phyloP scores from a whole-genome alignment of 2,888 invertebrate species.

The Euproctis similis region DNA sequence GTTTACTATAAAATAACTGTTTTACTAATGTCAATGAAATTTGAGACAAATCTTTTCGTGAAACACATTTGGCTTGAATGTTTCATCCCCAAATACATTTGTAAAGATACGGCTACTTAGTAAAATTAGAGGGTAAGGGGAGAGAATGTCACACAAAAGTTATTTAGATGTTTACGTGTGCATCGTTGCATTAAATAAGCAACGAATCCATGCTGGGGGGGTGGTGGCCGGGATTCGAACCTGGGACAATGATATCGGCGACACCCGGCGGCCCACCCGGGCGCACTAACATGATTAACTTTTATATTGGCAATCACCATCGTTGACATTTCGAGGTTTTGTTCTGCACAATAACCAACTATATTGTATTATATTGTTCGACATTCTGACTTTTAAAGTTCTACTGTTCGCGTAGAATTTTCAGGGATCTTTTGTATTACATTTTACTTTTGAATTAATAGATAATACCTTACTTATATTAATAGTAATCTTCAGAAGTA shows the following conservation, averaged over 20 bases:
- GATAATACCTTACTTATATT: no score
- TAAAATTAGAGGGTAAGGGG: constrained; percentile 71
- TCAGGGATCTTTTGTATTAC: no score
- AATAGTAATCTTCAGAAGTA: no score
- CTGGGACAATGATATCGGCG: constrained; percentile 58
- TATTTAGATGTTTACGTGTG: constrained; percentile 76
- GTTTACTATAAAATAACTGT: no score
- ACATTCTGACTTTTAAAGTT: no score
- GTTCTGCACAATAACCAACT: constrained; percentile 27
- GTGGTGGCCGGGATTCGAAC: constrained; percentile 34
- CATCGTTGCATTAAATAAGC: constrained; percentile 75
- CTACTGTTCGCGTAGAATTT: no score
- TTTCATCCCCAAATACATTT: constrained; percentile 60
- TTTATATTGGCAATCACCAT: constrained; percentile 54
- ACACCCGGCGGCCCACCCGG: constrained; percentile 63
- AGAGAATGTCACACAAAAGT: constrained; percentile 72
- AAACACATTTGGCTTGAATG: constrained; percentile 56
- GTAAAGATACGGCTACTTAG: constrained; percentile 73
- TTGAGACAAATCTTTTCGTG: constrained; percentile 43
- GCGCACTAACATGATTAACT: constrained; percentile 61
- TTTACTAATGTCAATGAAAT: constrained; percentile 23
- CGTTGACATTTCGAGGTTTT: constrained; percentile 36
- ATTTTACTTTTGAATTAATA: no score
- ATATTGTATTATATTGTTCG: no score
- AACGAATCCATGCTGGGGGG: constrained; percentile 66